Base-by-base conservation (phyloP, 2,888 invertebrate species). In the Lasius platythorax region DNA sequence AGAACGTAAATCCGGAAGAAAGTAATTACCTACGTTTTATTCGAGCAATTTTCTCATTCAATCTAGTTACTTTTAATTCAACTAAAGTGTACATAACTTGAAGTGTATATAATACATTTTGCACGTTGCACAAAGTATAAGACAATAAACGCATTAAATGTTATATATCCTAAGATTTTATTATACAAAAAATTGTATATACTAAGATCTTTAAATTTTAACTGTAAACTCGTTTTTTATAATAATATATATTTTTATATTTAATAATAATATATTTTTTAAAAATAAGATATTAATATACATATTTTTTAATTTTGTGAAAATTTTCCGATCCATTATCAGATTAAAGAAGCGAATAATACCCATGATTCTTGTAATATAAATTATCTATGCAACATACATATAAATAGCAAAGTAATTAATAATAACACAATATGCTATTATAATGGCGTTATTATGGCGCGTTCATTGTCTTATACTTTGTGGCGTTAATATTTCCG, bases 401-500 rank as follows among this genome's bases (percentile, higher is more conserved):
- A 9, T 43, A 73, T 12, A 61, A 28, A 73, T 23, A 18, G 4
- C 12, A 37, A 18, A 81, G 12, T 46, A 72, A 79, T 70, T 79
- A 63, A 79, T 79, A 58, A 73, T 53, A 81, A 72, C n/a, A 66
- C 43, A 28, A 58, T 66, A 82, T 76, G n/a, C 53, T 46, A 56
- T 85, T 84, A 83, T 83, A 64, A 23, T 30, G 23, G 67, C 70
- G 61, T n/a, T 75, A 43, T 79, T 79, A 61, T 1, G 18, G 53
- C 33, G 23, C 50, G 43, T 46, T 81, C 53, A 37, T 87, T 61
- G 37, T 23, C 23, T 23, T 23, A 23, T 23, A 84, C 66, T 90
- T 86, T 84, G 87, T 72, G 85, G 70, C 88, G 82, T 86, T 90
- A 87, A 92, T 92, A 91, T 88, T 90, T 90, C 86, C 87, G 86